A percentile compares a stretch with the other conserved stretches of the same genome.
Evolutionary conservation across 2,888 invertebrate genomes (phyloP).

Genomic region (Amiota mariae): DNA sequence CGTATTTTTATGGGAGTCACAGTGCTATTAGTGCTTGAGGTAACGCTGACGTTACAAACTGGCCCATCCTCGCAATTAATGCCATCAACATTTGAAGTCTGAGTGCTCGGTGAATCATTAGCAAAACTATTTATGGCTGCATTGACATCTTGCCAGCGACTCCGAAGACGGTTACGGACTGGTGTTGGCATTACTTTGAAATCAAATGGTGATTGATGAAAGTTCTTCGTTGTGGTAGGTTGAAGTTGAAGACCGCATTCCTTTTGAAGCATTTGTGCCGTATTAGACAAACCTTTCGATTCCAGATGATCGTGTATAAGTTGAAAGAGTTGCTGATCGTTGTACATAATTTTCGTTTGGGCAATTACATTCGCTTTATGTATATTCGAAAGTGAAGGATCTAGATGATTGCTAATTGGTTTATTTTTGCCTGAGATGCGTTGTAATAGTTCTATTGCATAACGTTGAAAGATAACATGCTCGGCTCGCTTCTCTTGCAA

Average conservation of each 20-base stretch:
- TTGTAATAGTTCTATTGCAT: conserved; percentile 91
- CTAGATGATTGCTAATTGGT: conserved; percentile 83
- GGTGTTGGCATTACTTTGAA: conserved; percentile 65
- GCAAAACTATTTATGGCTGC: conserved; percentile 49
- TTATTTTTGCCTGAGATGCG: conserved; percentile 93
- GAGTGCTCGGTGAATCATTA: conserved; percentile 29
- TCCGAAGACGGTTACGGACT: conserved; percentile 65
- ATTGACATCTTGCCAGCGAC: conserved; percentile 70
- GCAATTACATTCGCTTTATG: conserved; percentile 96
- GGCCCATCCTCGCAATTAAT: conserved; percentile 1
- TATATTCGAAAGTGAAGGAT: conserved; percentile 90
- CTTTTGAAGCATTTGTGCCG: conserved; percentile 82
- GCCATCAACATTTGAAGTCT: neutral
- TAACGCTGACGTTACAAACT: conserved; percentile 18
- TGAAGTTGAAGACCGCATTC: conserved; percentile 80
- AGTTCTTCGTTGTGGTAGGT: conserved; percentile 70
- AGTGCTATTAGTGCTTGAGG: conserved; percentile 42
- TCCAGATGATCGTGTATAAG: conserved; percentile 91
- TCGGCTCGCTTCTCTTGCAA: conserved; percentile 96
- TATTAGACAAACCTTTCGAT: conserved; percentile 82
- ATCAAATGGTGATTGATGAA: conserved; percentile 73
- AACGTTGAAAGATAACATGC: conserved; percentile 96
- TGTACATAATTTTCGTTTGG: conserved; percentile 95
- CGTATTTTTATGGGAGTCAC: conserved; percentile 58
- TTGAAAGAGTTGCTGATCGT: conserved; percentile 93